Evolutionary conservation across 2,113 vertebrate species (phyloP), one percentile per base, ranked within the genome.

Genomic region (Pleuronectes platessa): DNA sequence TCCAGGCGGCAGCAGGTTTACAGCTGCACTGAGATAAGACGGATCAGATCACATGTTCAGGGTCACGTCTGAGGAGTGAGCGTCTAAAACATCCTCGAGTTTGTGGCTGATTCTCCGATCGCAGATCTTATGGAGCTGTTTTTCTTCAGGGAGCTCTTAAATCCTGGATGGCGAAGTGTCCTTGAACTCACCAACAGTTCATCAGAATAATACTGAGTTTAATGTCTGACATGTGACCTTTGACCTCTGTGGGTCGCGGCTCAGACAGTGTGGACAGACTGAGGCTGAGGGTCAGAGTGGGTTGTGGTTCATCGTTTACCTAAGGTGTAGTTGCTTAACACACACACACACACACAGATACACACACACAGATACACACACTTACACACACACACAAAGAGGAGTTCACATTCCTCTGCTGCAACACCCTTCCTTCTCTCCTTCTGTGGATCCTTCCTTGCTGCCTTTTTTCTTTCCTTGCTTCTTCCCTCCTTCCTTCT

Each of bases 351-450:
- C 35, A 26, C 66, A 45, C 54, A 23, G 47, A 67, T 47, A 18
- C 53, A 42, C 53, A 56, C 66, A 24, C 66, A 42, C 53, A 68
- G 53, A 42, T 35, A 24, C 66, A 56, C 51, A 68, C 66, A 42
- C 35, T 2, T 47, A 66, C 47, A 69, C 66, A 24, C 35, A 26
- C 53, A 42, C 66, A 42, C 53, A 51, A 18, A 37, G 35, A 37
- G 9, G 35, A 37, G 45, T 49, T 49, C 4, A 5, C 45, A 18
- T 49, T 49, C 17, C 45, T 49, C 14, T 49, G 4, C 14, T 49
- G 45, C 14, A 47, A 47, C 18, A 11, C 35, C 15, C 27, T 18
- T 20, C 18, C 51, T 27, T 49, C 15, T 13, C 10, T 27, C 23
- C 24, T 31, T 31, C 27, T 27, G 40, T 42, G 40, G 40, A 42